These are phyloP conservation scores for Caenorhabditis sinica DNA, from an alignment of 2,888 invertebrate species.

Conservation along the genomic window DNA sequence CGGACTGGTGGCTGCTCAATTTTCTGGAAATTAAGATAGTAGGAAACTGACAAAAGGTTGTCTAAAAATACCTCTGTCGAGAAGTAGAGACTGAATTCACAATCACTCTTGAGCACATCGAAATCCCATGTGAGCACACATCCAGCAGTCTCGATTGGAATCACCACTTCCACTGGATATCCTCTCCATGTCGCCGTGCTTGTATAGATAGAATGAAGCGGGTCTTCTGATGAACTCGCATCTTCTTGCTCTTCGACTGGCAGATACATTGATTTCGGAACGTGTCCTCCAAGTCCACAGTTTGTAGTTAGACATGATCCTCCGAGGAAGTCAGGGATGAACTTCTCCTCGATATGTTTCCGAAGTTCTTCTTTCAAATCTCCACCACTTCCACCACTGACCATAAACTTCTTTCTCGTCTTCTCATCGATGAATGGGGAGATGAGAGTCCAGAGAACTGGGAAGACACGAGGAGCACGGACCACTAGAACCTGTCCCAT, in stretches of 20 bases:
- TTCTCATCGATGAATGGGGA: constrained; percentile 96
- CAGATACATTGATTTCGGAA: constrained; percentile 92
- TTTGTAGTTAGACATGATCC: constrained; percentile 87
- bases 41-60: background rate
- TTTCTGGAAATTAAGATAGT: constrained; percentile 37
- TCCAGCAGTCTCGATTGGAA: constrained; percentile 91
- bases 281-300: constrained; percentile 88
- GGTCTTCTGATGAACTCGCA: constrained; percentile 81
- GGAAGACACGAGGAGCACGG: constrained; percentile 94
- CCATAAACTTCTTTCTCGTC: constrained; percentile 87
- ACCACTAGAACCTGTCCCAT: constrained; percentile 90
- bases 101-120: constrained; percentile 93
- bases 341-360: constrained; percentile 91
- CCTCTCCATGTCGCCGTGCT: constrained; percentile 85
- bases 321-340: constrained; percentile 92
- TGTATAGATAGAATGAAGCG: constrained; percentile 84
- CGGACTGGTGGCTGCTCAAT: constrained; percentile 56
- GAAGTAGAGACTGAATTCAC: constrained; percentile 88
- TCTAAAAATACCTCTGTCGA: constrained; percentile 62
- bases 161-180: constrained; percentile 86
- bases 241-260: constrained; percentile 86
- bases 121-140: constrained; percentile 97
- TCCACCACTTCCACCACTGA: constrained; percentile 88
- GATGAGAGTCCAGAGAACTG: constrained; percentile 95
- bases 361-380: constrained; percentile 88